Evolutionary conservation across 2,797 vertebrate genomes (phyloP).

Genomic region (Staurois parvus): DNA sequence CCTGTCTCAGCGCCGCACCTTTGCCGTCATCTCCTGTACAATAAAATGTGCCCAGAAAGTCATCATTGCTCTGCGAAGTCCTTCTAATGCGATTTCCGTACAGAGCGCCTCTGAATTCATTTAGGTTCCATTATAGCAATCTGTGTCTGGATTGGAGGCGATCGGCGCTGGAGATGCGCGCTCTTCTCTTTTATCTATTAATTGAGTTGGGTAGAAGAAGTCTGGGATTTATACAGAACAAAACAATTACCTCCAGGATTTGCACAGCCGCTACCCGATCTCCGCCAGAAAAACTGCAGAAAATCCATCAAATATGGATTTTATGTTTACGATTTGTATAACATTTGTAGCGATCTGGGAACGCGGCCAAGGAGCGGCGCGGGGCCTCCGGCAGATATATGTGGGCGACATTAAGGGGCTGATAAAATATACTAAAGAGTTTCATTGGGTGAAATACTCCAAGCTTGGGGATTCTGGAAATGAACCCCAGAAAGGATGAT

Average conservation of each 20-base stretch:
- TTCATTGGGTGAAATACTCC: no score
- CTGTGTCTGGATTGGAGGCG: neutral
- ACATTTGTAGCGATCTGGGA: constrained; percentile 24
- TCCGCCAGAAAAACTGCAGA: neutral
- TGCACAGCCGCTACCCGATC: neutral
- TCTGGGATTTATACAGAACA: constrained; percentile 36
- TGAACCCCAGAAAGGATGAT: no score
- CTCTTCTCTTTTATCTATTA: constrained; percentile 30
- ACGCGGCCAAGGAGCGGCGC: neutral
- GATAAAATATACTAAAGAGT: neutral
- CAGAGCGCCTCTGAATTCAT: constrained; percentile 3
- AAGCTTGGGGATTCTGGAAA: no score
- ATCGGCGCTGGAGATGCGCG: no score
- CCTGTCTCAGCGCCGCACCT: no score
- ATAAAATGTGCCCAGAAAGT: neutral
- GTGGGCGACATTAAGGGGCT: neutral
- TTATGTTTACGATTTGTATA: constrained; percentile 23
- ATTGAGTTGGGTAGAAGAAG: constrained; percentile 26
- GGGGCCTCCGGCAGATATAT: neutral
- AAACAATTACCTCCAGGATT: constrained; percentile 16
- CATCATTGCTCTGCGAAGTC: neutral
- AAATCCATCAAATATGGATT: constrained; percentile 41
- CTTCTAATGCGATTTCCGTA: neutral
- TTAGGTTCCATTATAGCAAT: neutral
- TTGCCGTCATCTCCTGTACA: neutral